Percentiles rank a stretch among this genome's conserved stretches.
Conservation (phyloP, 2,113 vertebrate genomes). For the Indicator indicator region DNA sequence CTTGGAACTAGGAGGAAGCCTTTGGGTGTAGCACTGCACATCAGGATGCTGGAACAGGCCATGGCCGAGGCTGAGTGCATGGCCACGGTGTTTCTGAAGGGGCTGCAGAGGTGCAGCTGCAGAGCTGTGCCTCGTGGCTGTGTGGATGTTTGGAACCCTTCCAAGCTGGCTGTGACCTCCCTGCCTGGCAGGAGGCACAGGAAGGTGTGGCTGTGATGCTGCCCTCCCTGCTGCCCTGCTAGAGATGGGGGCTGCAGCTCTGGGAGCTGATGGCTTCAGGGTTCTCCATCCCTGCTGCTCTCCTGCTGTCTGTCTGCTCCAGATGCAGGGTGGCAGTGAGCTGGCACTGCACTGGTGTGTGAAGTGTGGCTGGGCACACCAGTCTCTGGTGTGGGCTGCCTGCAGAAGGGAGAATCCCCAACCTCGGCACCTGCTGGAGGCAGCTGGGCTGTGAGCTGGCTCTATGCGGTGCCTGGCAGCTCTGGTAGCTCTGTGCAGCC, state of each 20-base stretch:
- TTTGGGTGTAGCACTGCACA: background rate
- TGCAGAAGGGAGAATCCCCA: background rate
- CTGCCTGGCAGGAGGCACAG: fast-evolving
- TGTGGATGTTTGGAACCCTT: background rate
- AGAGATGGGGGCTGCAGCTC: background rate
- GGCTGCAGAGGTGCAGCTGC: background rate
- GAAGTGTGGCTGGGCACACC: fast-evolving
- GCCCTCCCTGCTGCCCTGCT: fast-evolving
- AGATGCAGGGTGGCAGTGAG: fast-evolving
- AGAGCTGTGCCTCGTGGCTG: background rate
- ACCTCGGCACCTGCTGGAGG: background rate
- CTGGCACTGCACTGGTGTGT: fast-evolving
- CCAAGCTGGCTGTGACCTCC: background rate
- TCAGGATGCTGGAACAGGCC: background rate
- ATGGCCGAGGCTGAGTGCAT: background rate
- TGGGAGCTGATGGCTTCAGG: background rate
- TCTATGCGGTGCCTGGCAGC: background rate
- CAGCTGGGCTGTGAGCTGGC: fast-evolving
- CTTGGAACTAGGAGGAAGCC: background rate
- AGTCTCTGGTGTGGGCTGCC: too few species aligned
- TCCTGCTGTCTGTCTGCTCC: background rate
- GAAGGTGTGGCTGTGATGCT: background rate
- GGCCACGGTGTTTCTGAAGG: background rate
- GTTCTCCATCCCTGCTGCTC: background rate
- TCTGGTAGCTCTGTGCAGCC: background rate